Evolutionary conservation across 2,797 vertebrate genomes (phyloP).

Genomic region (Chelmon rostratus): DNA sequence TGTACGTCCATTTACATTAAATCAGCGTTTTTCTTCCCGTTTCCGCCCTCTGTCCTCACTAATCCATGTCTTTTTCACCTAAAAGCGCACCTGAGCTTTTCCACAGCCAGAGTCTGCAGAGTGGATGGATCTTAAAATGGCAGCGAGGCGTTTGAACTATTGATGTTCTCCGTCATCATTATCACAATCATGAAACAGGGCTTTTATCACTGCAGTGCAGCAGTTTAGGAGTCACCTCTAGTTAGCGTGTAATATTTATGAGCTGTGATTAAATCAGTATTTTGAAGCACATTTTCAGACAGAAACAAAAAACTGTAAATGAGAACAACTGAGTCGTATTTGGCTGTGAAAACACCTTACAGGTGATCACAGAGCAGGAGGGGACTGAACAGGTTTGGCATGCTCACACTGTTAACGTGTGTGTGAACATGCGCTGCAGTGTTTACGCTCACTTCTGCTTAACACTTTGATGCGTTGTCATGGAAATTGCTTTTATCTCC

Average conservation of each 20-base stretch:
- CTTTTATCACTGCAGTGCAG: not conserved
- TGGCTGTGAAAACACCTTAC: not conserved
- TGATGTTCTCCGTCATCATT: not conserved
- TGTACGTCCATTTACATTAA: no score
- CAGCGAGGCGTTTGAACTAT: not conserved
- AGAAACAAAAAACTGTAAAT: conserved; percentile 7
- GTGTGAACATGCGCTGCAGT: not conserved
- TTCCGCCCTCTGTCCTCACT: not conserved
- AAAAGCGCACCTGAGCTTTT: not conserved
- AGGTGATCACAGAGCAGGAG: not conserved
- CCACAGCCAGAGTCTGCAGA: not conserved
- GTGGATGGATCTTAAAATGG: not conserved
- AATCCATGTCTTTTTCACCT: not conserved
- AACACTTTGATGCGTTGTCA: conserved; percentile 47
- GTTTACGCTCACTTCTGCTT: not conserved
- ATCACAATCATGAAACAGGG: not conserved
- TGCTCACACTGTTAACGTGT: not conserved
- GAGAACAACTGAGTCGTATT: conserved; percentile 13
- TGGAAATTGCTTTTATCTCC: conserved; percentile 37
- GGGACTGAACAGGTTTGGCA: not conserved
- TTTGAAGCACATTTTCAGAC: not conserved
- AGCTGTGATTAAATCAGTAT: not conserved
- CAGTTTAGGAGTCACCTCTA: not conserved
- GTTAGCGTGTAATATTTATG: conserved; percentile 13
- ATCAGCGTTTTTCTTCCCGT: not conserved